Conservation (phyloP, 1,140 invertebrate genomes). For the Druon quercuslanigerum region DNA sequence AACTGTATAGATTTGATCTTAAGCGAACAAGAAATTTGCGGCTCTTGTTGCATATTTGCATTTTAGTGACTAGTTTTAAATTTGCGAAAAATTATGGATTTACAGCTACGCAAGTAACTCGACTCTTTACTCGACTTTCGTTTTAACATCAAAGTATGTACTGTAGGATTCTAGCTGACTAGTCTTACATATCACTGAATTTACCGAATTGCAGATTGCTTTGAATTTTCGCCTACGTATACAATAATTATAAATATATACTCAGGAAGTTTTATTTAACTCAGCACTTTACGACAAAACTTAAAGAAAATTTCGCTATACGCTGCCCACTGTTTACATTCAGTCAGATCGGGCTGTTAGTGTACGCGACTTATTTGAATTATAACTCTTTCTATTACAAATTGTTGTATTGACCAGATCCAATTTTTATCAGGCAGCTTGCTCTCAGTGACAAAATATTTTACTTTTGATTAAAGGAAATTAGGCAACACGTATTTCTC, state of each 20-base stretch:
- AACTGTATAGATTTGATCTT: not conserved
- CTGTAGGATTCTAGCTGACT: slow-evolving; percentile 60
- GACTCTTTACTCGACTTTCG: slow-evolving; percentile 48
- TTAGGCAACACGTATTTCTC: too few species aligned
- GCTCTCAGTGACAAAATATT: too few species aligned
- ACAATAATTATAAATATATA: slow-evolving; percentile 20
- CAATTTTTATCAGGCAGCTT: too few species aligned
- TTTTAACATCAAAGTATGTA: slow-evolving; percentile 47
- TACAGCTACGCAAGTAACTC: slow-evolving; percentile 30
- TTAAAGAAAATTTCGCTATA: not conserved
- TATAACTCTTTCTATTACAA: too few species aligned
- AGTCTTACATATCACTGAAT: slow-evolving; percentile 67
- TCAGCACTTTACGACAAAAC: slow-evolving; percentile 3
- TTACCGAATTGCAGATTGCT: slow-evolving; percentile 43
- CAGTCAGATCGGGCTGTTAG: slow-evolving; percentile 7
- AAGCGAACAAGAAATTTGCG: not conserved
- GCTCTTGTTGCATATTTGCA: not conserved
- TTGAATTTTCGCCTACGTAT: slow-evolving; percentile 32
- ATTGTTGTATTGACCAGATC: too few species aligned
- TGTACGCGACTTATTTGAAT: not conserved
- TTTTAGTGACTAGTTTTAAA: slow-evolving; percentile 1
- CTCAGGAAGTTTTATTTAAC: not conserved
- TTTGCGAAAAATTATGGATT: too few species aligned
- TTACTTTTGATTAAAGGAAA: too few species aligned
- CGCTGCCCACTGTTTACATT: not conserved